Evolutionary conservation across 2,113 vertebrate species (phyloP).

Genomic region (rat (Rattus norvegicus)): DNA sequence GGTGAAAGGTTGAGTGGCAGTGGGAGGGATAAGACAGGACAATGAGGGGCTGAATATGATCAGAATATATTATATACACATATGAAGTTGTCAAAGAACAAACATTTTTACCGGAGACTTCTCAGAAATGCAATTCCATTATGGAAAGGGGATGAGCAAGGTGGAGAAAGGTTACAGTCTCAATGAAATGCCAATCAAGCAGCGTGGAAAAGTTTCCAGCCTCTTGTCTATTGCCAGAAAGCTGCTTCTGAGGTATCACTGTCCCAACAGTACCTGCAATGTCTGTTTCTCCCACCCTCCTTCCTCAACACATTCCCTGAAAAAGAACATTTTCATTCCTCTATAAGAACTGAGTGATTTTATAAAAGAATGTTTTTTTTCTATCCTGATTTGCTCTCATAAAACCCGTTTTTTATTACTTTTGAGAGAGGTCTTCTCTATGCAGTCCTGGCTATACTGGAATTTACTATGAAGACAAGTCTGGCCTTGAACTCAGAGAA

Average conservation of each 20-base stretch:
- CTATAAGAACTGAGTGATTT: conserved; percentile 1
- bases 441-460: neutral
- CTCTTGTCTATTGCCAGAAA: neutral
- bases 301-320: neutral
- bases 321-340: neutral
- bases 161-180: neutral
- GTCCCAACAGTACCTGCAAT: neutral
- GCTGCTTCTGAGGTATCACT: conserved; percentile 25
- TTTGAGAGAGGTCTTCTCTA: neutral
- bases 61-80: neutral
- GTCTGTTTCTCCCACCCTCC: neutral
- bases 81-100: neutral
- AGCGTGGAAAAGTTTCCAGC: neutral
- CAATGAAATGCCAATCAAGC: conserved; percentile 34
- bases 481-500: neutral
- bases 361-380: neutral
- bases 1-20: neutral
- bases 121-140: conserved; percentile 50
- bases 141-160: neutral
- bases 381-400: conserved; percentile 19
- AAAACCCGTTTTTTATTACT: neutral
- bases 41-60: neutral
- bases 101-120: neutral
- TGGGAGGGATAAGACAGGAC: neutral
- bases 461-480: neutral